Conservation (phyloP, 2,113 vertebrate species). For the Microtus montanus region DNA sequence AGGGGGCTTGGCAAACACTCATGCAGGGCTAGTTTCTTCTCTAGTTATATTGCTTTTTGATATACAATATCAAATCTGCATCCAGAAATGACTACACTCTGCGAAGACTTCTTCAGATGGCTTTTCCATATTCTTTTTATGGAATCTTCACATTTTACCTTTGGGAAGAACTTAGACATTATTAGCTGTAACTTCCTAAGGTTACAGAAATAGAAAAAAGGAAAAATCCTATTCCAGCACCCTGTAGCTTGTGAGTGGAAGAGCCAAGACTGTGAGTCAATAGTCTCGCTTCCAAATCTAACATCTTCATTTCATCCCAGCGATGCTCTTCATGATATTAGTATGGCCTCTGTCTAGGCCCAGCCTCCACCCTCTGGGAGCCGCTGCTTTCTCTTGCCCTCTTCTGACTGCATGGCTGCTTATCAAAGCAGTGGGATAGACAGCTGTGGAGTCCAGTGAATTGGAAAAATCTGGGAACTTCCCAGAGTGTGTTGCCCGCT, state of each 20-base stretch:
- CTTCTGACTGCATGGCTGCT: not conserved
- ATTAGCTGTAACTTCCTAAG: conserved; percentile 22
- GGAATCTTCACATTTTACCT: conserved; percentile 7
- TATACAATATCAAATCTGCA: conserved; percentile 13
- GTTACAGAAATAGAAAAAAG: conserved; percentile 12
- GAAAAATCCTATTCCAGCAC: not conserved
- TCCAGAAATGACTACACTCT: not conserved
- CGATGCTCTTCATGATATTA: not conserved
- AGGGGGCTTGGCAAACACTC: conserved; percentile 23
- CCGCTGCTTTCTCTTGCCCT: not conserved
- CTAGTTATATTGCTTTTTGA: not conserved
- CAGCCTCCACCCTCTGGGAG: not conserved
- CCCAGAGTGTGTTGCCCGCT: not conserved
- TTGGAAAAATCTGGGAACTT: not conserved
- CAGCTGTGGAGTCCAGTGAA: not conserved
- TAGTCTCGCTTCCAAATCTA: not conserved
- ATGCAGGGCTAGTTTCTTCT: conserved; percentile 33
- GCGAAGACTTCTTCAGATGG: not conserved
- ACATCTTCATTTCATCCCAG: not conserved
- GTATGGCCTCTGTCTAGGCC: not conserved
- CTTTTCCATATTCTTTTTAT: conserved; percentile 34
- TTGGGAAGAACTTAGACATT: not conserved
- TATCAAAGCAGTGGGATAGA: not conserved
- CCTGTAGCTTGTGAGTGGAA: not conserved
- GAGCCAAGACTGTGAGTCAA: not conserved